Evolutionary conservation across 2,113 vertebrate genomes (phyloP), one percentile per base, ranked within the genome.

Genomic region (Asarcornis scutulata): DNA sequence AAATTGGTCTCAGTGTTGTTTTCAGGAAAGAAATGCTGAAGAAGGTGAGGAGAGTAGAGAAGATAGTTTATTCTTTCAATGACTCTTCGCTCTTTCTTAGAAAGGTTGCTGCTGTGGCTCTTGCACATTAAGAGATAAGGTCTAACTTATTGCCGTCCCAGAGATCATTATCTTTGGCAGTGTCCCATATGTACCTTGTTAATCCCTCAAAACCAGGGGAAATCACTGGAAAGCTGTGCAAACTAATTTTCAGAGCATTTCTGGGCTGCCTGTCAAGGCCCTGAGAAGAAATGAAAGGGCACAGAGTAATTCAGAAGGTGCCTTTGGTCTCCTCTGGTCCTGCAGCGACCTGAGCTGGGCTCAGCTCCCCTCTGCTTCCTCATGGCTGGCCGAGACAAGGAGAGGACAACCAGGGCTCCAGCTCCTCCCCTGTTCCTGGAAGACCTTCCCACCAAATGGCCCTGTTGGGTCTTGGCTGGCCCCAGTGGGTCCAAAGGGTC

Each of bases 351-450:
- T 5, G 5, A 55, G 48, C 75, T 48, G 53, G 26, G 36, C 46
- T 52, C 38, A 86, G 58, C 27, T 62, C 48, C 0, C 29, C 50
- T 74, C 56, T 82, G 56, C 69, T 71, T 36, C 40, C 50, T 40
- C 18, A 3, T 0, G 7, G 11, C 26, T 0, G 0, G 44, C 56
- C 2, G 1, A 8, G 13, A 21, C 36, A 13, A 56, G 27, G 32
- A 50, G 42, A 62, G 31, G n/a, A 11, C 4, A 10, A 3, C 27
- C 0, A 5, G 17, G 29, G 29, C 36, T 48, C 20, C 60, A 75
- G 56, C 52, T 38, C 82, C 1, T 46, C 15, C 17, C 31, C 9
- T 29, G 50, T 6, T 50, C 62, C 34, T 32, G 15, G 14, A n/a
- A 7, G 4, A 4, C 44, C 36, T 75, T 81, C 67, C 18, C 50